These are phyloP conservation scores for Pedionomus torquatus DNA, from an alignment of 2,113 vertebrate species.

Conservation along the genomic window DNA sequence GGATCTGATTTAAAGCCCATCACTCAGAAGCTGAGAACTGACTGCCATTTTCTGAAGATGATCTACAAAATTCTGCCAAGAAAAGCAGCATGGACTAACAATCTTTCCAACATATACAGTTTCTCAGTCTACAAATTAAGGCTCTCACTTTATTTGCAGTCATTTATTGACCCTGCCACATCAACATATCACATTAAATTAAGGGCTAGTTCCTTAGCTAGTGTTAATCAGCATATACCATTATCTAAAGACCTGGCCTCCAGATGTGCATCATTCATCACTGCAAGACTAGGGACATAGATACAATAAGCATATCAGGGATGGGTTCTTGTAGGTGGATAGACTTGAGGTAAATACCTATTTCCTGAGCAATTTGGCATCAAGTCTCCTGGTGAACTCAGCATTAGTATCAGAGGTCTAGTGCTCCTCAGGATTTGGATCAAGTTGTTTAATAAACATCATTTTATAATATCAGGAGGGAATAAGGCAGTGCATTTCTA, in stretches of 20 bases:
- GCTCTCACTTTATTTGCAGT: conserved; percentile 8
- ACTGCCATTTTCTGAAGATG: conserved; percentile 58
- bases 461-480: conserved; percentile 44
- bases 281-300: background rate
- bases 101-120: conserved; percentile 25
- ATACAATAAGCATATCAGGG: background rate
- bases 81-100: background rate
- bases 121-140: conserved; percentile 19
- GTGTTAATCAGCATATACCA: conserved; percentile 5
- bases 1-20: conserved; percentile 43
- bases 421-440: conserved; percentile 22
- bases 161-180: background rate
- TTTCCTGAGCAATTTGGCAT: conserved; percentile 41
- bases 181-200: conserved; percentile 22
- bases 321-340: conserved; percentile 3
- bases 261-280: conserved; percentile 36
- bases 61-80: conserved; percentile 45
- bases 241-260: conserved; percentile 11
- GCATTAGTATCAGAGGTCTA: background rate
- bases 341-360: conserved; percentile 3
- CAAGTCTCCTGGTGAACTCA: conserved; percentile 7
- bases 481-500: conserved; percentile 53
- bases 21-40: conserved; percentile 38
- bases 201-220: background rate
- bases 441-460: conserved; percentile 44